Percentiles rank a stretch among this genome's conserved stretches.
phyloP scores from a whole-genome alignment of 2,888 invertebrate genomes.

The Drosophila seclusa region DNA sequence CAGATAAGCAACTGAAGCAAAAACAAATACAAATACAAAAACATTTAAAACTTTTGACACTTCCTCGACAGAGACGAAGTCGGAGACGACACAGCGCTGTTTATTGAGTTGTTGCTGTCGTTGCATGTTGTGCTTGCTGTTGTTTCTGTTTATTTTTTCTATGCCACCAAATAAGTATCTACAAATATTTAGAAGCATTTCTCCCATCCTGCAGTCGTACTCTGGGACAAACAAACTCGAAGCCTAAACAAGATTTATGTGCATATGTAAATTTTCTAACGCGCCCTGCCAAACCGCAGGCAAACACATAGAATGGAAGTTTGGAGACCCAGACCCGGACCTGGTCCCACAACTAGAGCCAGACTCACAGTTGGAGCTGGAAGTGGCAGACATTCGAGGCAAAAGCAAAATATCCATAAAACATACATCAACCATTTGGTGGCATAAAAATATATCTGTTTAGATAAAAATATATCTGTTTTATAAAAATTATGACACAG shows the following conservation, averaged over 20 bases:
- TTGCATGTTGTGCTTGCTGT: conserved; percentile 25
- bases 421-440: conserved; percentile 44
- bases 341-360: not conserved
- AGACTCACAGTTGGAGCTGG: conserved; percentile 9
- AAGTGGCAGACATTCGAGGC: conserved; percentile 59
- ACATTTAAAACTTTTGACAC: conserved; percentile 75
- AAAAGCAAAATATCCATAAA: conserved; percentile 58
- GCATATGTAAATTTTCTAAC: conserved; percentile 74
- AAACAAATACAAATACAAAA: conserved; percentile 53
- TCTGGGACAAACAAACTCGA: conserved; percentile 61
- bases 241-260: conserved; percentile 78
- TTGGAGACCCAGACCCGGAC: conserved; percentile 4
- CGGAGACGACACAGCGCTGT: conserved; percentile 56
- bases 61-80: conserved; percentile 57
- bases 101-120: conserved; percentile 78
- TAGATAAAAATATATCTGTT: conserved; percentile 34
- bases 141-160: conserved; percentile 36
- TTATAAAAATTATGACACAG: conserved; percentile 38
- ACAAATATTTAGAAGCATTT: conserved; percentile 74
- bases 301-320: conserved; percentile 30
- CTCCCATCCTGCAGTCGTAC: conserved; percentile 13
- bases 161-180: conserved; percentile 74
- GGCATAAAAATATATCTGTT: conserved; percentile 31
- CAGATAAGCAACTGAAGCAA: conserved; percentile 31
- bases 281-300: conserved; percentile 65